These are phyloP conservation scores for Neomonachus schauinslandi DNA, from an alignment of 2,113 vertebrate species.

Conservation along the genomic window DNA sequence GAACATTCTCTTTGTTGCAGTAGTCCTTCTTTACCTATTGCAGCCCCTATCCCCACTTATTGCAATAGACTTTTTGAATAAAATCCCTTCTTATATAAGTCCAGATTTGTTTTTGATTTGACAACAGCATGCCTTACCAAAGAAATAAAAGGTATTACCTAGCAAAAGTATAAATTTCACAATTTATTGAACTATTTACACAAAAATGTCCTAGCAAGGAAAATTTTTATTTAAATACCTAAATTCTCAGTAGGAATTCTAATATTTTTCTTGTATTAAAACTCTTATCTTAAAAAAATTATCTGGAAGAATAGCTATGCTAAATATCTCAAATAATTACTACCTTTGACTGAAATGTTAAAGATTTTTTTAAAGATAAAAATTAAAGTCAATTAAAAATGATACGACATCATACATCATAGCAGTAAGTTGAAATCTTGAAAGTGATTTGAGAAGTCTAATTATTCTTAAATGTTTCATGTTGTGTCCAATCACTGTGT, in stretches of 20 bases:
- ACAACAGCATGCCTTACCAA: not conserved
- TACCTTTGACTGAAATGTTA: not conserved
- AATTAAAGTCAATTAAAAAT: not conserved
- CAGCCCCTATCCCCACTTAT: rapidly evolving
- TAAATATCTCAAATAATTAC: not conserved
- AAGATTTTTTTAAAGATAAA: not conserved
- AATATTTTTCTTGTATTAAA: not conserved
- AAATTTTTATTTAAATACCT: not conserved
- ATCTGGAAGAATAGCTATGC: not conserved
- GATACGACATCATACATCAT: not conserved
- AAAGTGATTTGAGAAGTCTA: not conserved
- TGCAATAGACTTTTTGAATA: not conserved
- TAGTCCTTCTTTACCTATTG: not conserved
- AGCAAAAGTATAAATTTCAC: not conserved
- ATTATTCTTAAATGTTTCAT: not conserved
- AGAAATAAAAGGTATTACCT: not conserved
- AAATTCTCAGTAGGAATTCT: not conserved
- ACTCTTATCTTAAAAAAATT: not conserved
- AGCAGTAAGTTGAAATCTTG: not conserved
- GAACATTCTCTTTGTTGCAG: not conserved
- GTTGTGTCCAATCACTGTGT: not conserved
- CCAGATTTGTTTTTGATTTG: not conserved
- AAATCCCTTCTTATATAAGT: not conserved
- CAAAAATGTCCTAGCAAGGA: not conserved
- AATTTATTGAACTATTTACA: not conserved